Base-by-base conservation (phyloP, 2,888 invertebrate genomes). In the Hypselothyrea guttata region DNA sequence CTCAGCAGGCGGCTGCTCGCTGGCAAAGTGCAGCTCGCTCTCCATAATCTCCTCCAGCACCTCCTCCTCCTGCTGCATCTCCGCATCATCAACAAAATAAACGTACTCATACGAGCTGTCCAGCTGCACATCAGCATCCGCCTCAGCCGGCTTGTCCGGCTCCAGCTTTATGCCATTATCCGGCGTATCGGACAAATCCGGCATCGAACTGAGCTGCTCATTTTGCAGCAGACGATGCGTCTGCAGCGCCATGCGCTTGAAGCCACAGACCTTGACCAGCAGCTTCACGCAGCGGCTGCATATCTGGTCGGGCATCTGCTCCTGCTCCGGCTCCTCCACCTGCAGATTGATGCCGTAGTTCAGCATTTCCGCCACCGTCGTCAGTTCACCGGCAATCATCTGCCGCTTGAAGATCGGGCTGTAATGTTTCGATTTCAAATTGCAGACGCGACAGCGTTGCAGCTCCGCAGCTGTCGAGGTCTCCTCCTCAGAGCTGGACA, bases 361-460 rank as follows among this genome's bases (percentile, higher is more conserved):
- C 9, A 90, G 59, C 63, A 88, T 71, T 1, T 67, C 63, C 4
- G 87, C 87, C 33, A 90, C 57, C n/a, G 88, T 89, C 7, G 84
- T 88, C n/a, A 81, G 54, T 44, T 88, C 85, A 5, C 85, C 88
- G 63, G 83, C 68, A 11, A 89, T 55, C 37, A 81, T 53, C 0
- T 86, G 86, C 1, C 74, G 63, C 31, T 84, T 75, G 53, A 79
- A 85, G 1, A 90, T 73, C 1, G 79, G 77, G 27, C 82, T 68
- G 31, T 83, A 81, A 5, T 86, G 68, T 4, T 59, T 45, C 1
- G 84, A 82, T 27, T 83, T 73, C 1, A 30, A 51, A 45, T 89
- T 59, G 60, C 90, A 90, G 1, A 84, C 70, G 1, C 90, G 87
- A 41, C 90, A 90, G 11, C 85, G 65, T 5, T 73, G 75, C 38